Evolutionary conservation across 2,797 vertebrate genomes (phyloP), one percentile per base, ranked within the genome.

Genomic region (Microctenopoma stevenorrisi): DNA sequence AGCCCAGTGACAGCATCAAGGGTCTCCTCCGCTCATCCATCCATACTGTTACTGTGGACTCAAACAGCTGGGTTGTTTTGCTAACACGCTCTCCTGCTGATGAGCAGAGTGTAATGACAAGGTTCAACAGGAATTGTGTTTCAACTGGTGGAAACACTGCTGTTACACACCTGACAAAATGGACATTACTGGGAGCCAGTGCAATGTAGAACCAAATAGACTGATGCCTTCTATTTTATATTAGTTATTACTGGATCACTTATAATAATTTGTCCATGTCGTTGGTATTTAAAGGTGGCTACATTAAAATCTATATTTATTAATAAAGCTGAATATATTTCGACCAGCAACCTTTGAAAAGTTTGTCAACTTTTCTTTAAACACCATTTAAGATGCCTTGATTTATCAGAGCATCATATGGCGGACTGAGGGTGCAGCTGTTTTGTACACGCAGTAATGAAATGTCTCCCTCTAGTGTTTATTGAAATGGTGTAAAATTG

Each of bases 151-250:
- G 85, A 86, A 86, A 83, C 78, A 74, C 78, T 81, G 78, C 78
- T 82, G 82, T 87, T 74, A 75, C 76, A 83, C 79, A 74, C 72
- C 81, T 78, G 79, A 90, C 76, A 74, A 73, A 67, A 83, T 74
- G 87, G 86, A 90, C 75, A 80, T 70, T 82, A 81, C 74, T 90
- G 85, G 90, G 91, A 92, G 89, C 87, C 88, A 88, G 88, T 92
- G 92, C 90, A 91, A 92, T 93, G 89, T 90, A 82, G 86, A 92
- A 90, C 82, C 73, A 89, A 89, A 89, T 76, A 83, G 86, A 90
- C 82, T 81, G 72, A 88, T 64, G 70, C 79, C 69, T 86, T 87
- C 58, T 79, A 64, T 83, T 83, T 85, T 81, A 69, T 75, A 72
- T 64, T 59, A 69, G 65, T 78, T 85, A 81, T 83, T 89, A 85